phyloP scores from a whole-genome alignment of 2,888 invertebrate genomes.

The Blastobasis adustella region DNA sequence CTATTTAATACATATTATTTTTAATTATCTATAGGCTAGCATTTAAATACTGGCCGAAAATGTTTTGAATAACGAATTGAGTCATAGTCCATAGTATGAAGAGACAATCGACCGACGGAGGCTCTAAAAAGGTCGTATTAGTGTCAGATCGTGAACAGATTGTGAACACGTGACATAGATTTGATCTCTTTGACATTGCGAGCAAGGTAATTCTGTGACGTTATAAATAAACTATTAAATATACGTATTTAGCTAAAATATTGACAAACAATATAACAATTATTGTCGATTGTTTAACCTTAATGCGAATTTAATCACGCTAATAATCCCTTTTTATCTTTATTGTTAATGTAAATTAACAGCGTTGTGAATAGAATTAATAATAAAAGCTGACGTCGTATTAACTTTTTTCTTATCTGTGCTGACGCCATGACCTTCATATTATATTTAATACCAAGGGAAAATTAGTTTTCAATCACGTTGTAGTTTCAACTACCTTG shows the following conservation, averaged over 20 bases:
- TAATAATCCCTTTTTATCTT: neutral
- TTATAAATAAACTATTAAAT: neutral
- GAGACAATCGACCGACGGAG: conserved; percentile 27
- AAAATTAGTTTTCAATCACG: too few relatives aligned
- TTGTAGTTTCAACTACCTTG: too few relatives aligned
- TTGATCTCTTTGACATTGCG: conserved; percentile 26
- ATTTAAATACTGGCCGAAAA: too few relatives aligned
- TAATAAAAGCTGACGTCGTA: neutral
- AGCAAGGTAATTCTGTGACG: conserved; percentile 7
- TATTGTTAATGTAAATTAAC: neutral
- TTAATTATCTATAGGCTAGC: too few relatives aligned
- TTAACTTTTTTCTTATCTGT: neutral
- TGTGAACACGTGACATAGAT: conserved; percentile 44
- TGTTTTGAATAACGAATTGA: too few relatives aligned
- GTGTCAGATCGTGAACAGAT: conserved; percentile 33
- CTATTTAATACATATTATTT: too few relatives aligned
- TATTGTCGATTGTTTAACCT: too few relatives aligned
- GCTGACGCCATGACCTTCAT: neutral
- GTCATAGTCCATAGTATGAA: conserved; percentile 1
- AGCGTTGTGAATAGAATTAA: neutral
- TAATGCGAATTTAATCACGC: too few relatives aligned
- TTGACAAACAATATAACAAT: too few relatives aligned
- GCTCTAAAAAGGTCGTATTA: neutral
- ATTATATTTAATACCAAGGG: neutral
- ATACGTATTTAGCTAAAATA: too few relatives aligned